phyloP scores from a whole-genome alignment of 30 jellyfish, hydroid and myxozoan species.

The Haliclystus octoradiatus region DNA sequence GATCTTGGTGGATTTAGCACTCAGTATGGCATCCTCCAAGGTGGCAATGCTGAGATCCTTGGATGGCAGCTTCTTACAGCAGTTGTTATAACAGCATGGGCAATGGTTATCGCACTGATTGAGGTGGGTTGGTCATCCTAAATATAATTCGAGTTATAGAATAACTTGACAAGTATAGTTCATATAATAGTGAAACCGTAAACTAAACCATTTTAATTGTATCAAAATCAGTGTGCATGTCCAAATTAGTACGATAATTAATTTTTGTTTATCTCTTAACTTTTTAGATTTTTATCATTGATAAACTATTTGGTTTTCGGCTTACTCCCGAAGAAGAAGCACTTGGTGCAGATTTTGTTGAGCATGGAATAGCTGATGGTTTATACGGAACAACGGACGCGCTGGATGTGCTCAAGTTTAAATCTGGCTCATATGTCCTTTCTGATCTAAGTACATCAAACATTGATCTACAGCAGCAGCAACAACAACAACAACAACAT shows the following conservation, averaged over 20 bases:
- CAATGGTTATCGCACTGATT: slow-evolving; percentile 7
- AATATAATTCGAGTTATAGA: too few species aligned
- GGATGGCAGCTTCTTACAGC: slow-evolving; percentile 13
- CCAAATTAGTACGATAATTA: too few species aligned
- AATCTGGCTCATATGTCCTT: background rate
- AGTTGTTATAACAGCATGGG: slow-evolving; percentile 13
- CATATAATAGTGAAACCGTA: too few species aligned
- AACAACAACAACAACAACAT: too few species aligned
- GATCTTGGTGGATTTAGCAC: slow-evolving; percentile 7
- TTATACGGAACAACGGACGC: background rate
- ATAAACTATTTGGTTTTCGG: slow-evolving; percentile 31
- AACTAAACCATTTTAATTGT: too few species aligned
- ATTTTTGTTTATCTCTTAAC: too few species aligned
- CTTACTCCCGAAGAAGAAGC: slow-evolving; percentile 9
- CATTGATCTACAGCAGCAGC: too few species aligned
- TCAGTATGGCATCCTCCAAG: slow-evolving; percentile 25
- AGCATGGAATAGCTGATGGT: slow-evolving; percentile 5
- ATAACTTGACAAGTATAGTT: too few species aligned
- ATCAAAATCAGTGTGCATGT: too few species aligned
- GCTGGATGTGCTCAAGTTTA: background rate
- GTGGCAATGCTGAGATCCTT: slow-evolving; percentile 26
- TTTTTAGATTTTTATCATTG: slow-evolving; percentile 13
- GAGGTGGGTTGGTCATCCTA: too few species aligned
- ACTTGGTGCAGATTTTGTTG: slow-evolving; percentile 14
- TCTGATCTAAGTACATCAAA: too few species aligned